Conservation (phyloP, 2,113 vertebrate genomes). For the Nothobranchius kuhntae region DNA sequence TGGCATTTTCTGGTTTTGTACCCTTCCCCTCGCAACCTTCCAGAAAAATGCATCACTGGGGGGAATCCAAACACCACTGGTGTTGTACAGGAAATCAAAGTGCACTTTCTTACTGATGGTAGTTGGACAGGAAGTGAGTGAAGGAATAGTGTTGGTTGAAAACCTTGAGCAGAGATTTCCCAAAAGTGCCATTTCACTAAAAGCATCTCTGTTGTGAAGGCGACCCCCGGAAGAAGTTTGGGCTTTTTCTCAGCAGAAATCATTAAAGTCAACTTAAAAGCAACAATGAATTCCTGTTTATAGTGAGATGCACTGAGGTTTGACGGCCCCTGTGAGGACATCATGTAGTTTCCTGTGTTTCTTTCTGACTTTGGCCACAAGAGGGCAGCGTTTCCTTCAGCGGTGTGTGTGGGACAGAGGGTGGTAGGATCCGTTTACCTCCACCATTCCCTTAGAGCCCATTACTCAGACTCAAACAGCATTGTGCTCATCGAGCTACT, state of each 20-base stretch:
- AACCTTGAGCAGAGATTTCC: conserved; percentile 39
- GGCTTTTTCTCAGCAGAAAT: conserved; percentile 27
- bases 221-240: conserved; percentile 13
- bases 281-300: conserved; percentile 48
- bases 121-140: conserved; percentile 69
- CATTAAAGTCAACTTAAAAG: conserved; percentile 32
- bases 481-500: conserved; percentile 60
- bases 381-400: conserved; percentile 72
- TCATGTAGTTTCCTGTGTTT: conserved; percentile 13
- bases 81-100: conserved; percentile 62
- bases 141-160: background rate
- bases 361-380: conserved; percentile 63
- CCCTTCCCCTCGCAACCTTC: conserved; percentile 13
- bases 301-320: conserved; percentile 50
- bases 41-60: conserved; percentile 57
- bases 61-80: conserved; percentile 74
- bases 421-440: conserved; percentile 56
- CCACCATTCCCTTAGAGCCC: conserved; percentile 41
- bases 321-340: conserved; percentile 41
- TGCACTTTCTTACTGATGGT: conserved; percentile 73
- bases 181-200: conserved; percentile 48
- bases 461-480: conserved; percentile 56
- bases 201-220: conserved; percentile 60
- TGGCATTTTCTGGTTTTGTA: conserved; percentile 46
- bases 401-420: conserved; percentile 37